Evolutionary conservation across 2,888 invertebrate genomes (phyloP).

Genomic region (Pasiphila rectangulata): DNA sequence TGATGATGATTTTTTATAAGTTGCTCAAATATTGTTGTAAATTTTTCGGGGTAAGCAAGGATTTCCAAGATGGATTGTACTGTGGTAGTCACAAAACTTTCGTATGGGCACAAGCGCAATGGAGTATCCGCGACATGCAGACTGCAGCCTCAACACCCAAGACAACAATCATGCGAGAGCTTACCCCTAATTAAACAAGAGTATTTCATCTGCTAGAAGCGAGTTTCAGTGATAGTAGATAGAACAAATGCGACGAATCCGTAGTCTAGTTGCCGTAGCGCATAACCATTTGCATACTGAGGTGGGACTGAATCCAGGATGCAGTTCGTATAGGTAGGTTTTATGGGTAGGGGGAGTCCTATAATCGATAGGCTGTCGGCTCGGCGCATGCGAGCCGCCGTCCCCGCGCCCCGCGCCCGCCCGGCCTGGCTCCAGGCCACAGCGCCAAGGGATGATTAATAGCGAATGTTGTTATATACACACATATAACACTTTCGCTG

Average conservation of each 20-base stretch:
- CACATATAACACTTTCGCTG: constrained; percentile 23
- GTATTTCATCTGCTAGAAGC: constrained; percentile 19
- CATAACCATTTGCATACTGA: constrained; percentile 29
- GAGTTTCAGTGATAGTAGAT: constrained; percentile 3
- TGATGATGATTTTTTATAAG: too few relatives aligned
- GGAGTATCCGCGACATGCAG: constrained; percentile 13
- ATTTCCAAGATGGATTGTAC: too few relatives aligned
- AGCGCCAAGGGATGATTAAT: constrained; percentile 27
- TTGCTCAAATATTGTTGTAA: too few relatives aligned
- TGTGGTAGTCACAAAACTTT: too few relatives aligned
- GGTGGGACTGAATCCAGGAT: constrained; percentile 16
- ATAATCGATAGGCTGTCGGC: constrained; percentile 31
- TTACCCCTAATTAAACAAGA: constrained; percentile 13
- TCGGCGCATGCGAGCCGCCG: constrained; percentile 31
- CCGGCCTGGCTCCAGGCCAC: constrained; percentile 24
- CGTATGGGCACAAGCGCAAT: not conserved
- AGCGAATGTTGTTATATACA: constrained; percentile 25
- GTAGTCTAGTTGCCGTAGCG: constrained; percentile 15
- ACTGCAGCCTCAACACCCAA: constrained; percentile 15
- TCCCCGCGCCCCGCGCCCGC: constrained; percentile 8
- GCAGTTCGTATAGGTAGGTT: constrained; percentile 27
- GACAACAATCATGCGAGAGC: constrained; percentile 22
- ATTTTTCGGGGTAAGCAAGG: too few relatives aligned
- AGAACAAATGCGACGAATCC: not conserved
- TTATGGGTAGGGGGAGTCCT: constrained; percentile 15